These are phyloP conservation scores for Brachyistius frenatus DNA, from an alignment of 2,113 vertebrate species.

Conservation along the genomic window DNA sequence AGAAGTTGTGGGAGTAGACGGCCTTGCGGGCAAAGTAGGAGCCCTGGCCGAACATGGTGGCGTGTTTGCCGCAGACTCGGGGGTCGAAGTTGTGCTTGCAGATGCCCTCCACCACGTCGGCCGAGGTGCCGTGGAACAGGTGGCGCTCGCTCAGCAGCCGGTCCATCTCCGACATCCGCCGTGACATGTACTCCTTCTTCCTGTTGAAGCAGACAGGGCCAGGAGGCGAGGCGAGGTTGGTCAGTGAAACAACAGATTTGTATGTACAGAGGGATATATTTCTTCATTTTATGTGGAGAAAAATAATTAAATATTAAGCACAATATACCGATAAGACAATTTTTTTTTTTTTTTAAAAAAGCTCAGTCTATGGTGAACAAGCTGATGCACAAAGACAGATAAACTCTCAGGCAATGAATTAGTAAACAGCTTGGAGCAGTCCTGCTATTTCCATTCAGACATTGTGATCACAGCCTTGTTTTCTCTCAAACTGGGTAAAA, in stretches of 20 bases:
- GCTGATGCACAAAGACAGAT: constrained; percentile 3
- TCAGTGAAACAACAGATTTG: no score
- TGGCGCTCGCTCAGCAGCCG: constrained; percentile 95
- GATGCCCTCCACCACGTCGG: constrained; percentile 97
- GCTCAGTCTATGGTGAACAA: not conserved
- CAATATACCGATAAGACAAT: not conserved
- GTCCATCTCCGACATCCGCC: constrained; percentile 92
- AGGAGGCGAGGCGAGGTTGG: no score
- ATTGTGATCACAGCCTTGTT: constrained; percentile 28
- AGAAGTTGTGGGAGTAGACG: constrained; percentile 98
- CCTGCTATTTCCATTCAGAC: constrained; percentile 2
- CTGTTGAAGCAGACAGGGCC: constrained; percentile 76
- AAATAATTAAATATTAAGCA: no score
- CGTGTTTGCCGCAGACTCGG: constrained; percentile 96
- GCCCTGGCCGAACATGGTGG: constrained; percentile 99
- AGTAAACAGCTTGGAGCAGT: not conserved
- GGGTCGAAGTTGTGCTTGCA: constrained; percentile 99
- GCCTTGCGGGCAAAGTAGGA: constrained; percentile 98
- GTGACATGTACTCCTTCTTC: constrained; percentile 99
- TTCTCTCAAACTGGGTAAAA: constrained; percentile 30
- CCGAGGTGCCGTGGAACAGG: constrained; percentile 97
- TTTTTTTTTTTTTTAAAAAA: no score
- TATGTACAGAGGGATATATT: no score
- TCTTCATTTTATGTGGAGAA: no score
- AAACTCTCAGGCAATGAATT: constrained; percentile 11